Percentiles rank a stretch among this genome's conserved stretches.
Evolutionary conservation across 2,888 invertebrate species (phyloP).

Genomic region (Leptinotarsa rubiginosa): DNA sequence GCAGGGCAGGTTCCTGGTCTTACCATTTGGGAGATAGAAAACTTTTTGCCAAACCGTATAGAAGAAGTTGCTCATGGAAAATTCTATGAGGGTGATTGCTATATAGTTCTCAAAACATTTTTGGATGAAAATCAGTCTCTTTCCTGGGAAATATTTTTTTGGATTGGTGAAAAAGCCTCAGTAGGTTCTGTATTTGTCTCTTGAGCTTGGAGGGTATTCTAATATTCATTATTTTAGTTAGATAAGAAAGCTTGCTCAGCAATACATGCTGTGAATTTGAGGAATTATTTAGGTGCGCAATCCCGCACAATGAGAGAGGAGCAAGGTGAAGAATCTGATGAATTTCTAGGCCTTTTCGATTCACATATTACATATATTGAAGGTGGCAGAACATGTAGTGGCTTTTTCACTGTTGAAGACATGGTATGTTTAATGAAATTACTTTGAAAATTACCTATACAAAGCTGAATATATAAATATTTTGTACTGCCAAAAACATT

Average conservation of each 20-base stretch:
- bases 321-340: constrained; percentile 96
- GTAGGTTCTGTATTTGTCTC: constrained; percentile 69
- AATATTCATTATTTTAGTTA: constrained; percentile 69
- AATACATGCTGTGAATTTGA: constrained; percentile 97
- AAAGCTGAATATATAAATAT: neutral
- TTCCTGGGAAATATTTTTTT: constrained; percentile 97
- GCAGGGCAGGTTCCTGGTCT: constrained; percentile 93
- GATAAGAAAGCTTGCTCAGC: constrained; percentile 97
- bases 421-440: constrained; percentile 68
- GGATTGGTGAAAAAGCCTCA: constrained; percentile 97
- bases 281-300: constrained; percentile 94
- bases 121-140: constrained; percentile 86
- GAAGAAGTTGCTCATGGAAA: constrained; percentile 95
- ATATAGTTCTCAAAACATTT: constrained; percentile 92
- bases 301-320: constrained; percentile 96
- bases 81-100: constrained; percentile 99
- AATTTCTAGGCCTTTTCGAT: constrained; percentile 93
- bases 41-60: constrained; percentile 95
- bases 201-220: neutral
- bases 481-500: constrained; percentile 11
- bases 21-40: constrained; percentile 99
- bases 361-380: constrained; percentile 93
- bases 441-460: neutral
- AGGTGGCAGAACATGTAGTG: constrained; percentile 96
- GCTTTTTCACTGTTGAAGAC: constrained; percentile 97